Base-by-base conservation (phyloP, 2,888 invertebrate genomes). In the Hipparchia semele region DNA sequence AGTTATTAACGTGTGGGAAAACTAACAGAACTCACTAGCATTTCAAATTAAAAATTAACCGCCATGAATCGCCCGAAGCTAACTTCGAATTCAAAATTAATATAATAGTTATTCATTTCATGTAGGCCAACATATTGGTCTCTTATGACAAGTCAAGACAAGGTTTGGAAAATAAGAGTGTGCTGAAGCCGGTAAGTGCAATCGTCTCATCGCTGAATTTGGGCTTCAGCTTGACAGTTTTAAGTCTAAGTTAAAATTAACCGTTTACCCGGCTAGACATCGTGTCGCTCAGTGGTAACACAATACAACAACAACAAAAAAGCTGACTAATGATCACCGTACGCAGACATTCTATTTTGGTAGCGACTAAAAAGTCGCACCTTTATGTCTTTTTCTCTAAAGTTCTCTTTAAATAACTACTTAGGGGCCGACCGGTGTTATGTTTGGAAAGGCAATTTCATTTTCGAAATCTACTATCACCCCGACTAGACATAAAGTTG, bases 181-280 rank as follows among this genome's bases (percentile, higher is more conserved):
- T 23, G 23, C 1, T 23, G 23, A 23, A 23, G 23, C 23, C 23
- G 23, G 23, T 23, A 23, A 23, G 23, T 23, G 23, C 39, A 1
- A 39, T 39, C 39, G 39, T 23, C 39, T 1, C 39, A 39, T 39
- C 39, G 39, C 39, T 39, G 39, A 39, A 39, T 39, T 39, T 4
- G 39, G 39, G 39, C 2, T 5, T 39, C 23, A n/a, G 9, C 3
- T n/a, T 10, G 9, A 2, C 8, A 3, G 3, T 4, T 7, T 0
- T 59, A 13, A 33, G 51, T 23, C 51, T 45, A 13, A 45, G 71
- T 72, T 76, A 70, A 74, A 74, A 74, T 77, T 74, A 77, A 72
- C 54, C 60, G n/a, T 45, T 56, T 69, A 61, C 74, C 51, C 60
- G 65, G 60, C 74, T 74, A 74, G 74, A 74, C 74, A 74, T 67